A percentile compares a stretch with the other conserved stretches of the same genome.
These are phyloP conservation scores for Pseudorhombus dupliciocellatus DNA, from an alignment of 2,113 vertebrate genomes.

Conservation along the genomic window DNA sequence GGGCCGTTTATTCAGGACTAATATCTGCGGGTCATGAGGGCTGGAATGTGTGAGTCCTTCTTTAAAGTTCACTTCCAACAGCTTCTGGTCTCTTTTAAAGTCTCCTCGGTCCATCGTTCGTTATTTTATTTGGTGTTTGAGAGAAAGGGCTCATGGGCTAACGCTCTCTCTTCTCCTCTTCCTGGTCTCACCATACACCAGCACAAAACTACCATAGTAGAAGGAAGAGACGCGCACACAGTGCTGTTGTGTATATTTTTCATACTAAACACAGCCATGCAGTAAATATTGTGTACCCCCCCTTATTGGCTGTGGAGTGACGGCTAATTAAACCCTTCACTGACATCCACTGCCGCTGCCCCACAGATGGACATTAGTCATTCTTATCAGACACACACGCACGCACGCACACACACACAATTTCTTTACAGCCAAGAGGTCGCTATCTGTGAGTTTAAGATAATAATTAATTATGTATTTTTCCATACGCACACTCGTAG, in stretches of 20 bases:
- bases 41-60: too few relatives aligned
- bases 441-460: conserved; percentile 55
- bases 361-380: conserved; percentile 52
- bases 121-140: too few relatives aligned
- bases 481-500: not conserved
- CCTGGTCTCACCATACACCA: too few relatives aligned
- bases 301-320: conserved; percentile 35
- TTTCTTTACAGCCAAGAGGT: conserved; percentile 38
- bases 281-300: conserved; percentile 14
- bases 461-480: conserved; percentile 56
- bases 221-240: not conserved
- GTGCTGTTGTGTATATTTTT: not conserved
- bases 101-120: too few relatives aligned
- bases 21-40: not conserved
- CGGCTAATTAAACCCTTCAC: conserved; percentile 62
- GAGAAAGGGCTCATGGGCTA: too few relatives aligned
- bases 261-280: not conserved
- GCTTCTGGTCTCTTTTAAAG: too few relatives aligned
- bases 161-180: too few relatives aligned
- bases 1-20: not conserved
- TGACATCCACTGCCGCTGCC: conserved; percentile 32
- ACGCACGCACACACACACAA: not conserved
- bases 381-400: conserved; percentile 39
- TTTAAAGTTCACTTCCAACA: too few relatives aligned
- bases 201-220: too few relatives aligned